phyloP scores from a whole-genome alignment of 2,113 vertebrate genomes.

The Balaeniceps rex region DNA sequence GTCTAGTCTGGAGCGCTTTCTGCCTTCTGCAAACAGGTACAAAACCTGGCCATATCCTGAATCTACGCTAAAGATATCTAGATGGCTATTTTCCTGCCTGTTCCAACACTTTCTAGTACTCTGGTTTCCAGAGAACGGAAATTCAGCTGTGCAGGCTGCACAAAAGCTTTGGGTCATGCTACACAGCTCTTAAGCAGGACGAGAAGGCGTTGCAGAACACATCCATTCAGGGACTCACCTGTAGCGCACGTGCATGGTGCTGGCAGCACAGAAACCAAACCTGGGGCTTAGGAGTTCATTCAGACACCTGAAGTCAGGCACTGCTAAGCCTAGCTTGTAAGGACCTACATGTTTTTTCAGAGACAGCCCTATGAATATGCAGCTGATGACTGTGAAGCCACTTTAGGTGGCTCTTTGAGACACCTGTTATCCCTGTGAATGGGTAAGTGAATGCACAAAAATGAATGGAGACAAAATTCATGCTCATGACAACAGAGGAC shows the following conservation, averaged over 20 bases:
- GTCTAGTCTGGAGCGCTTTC: background rate
- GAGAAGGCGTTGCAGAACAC: background rate
- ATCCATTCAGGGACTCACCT: no score
- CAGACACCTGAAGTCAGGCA: background rate
- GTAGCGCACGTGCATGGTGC: accelerated
- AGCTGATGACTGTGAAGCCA: background rate
- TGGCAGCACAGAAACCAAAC: background rate
- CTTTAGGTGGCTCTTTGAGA: background rate
- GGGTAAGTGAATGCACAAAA: background rate
- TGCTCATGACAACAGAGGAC: background rate
- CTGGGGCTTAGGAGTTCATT: background rate
- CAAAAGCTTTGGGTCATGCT: background rate
- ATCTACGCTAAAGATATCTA: background rate
- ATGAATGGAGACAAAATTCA: background rate
- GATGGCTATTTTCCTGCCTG: background rate
- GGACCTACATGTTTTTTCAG: background rate
- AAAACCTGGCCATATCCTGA: background rate
- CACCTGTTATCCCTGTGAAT: background rate
- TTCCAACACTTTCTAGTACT: background rate
- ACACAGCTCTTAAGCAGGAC: background rate
- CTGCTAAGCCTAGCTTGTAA: background rate
- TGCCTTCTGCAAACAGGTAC: background rate
- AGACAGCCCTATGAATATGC: background rate
- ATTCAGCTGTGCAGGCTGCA: background rate
- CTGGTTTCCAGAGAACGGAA: background rate